Evolutionary conservation across 2,797 vertebrate genomes (phyloP), one percentile per base, ranked within the genome.

Genomic region (Bovichtus variegatus): DNA sequence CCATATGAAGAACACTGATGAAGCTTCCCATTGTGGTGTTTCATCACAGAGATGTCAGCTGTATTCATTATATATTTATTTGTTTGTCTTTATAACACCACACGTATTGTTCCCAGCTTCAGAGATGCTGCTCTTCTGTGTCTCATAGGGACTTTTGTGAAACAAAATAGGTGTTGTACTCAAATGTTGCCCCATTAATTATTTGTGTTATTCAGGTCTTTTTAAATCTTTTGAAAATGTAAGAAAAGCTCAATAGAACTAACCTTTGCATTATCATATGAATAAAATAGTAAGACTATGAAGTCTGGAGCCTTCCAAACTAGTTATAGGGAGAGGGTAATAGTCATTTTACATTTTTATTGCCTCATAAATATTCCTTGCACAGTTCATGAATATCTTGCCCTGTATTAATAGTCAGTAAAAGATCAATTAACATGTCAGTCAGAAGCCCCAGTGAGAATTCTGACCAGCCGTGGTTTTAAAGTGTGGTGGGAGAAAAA

Each of bases 351-450:
- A 81, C 80, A 92, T 93, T 93, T 92, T 89, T 90, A 94, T 92
- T 91, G 77, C 75, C 59, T 85, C 74, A 94, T 94, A 89, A 89
- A 95, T 94, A 94, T 92, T 95, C 88, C 71, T 53, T 25, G 40
- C 67, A 80, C 66, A 88, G 78, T 88, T 90, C 90, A 93, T 94
- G 91, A 92, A 94, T 94, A 93, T 90, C 73, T 89, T 87, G 62
- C 71, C 78, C 81, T 75, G 85, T 90, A 93, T 94, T 91, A 91
- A 91, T 86, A 89, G 85, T 89, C 87, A 86, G 81, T 89, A 91
- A 94, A 90, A 86, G 89, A 94, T 92, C 91, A 93, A 94, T 95
- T 94, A 95, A 89, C 94, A 94, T 93, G 88, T 90, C 85, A 86
- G 79, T 86, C 73, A 71, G 74, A 54, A 71, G 67, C 58, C 76